Evolutionary conservation across 2,797 vertebrate genomes (phyloP), one percentile per base, ranked within the genome.

Genomic region (Thunnus albacares): DNA sequence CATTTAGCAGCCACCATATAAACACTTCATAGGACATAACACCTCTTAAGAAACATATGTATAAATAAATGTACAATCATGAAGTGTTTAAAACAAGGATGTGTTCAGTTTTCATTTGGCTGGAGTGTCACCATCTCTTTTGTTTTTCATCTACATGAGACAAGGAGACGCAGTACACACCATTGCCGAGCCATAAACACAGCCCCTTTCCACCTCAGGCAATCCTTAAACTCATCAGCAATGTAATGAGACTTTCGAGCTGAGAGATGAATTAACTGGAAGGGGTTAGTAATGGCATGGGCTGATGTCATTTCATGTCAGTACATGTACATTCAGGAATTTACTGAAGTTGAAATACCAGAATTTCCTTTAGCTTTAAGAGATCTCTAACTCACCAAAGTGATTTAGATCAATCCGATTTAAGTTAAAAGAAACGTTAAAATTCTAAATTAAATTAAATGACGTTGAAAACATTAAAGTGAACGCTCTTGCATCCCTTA

Each of bases 261-360:
- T 91, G 69, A 77, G 91, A 95, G 92, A 95, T 93, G 95, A 96
- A 96, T 96, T 96, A 96, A 95, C 93, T 93, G 92, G 86, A 63
- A 59, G 4, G 17, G 26, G 12, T 45, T 45, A 56, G 7, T 52
- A 52, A 70, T 74, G 60, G 71, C 30, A 26, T 61, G 51, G 1
- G 0, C 26, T 22, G 8, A 57, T 2, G 2, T 56, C 24, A 24
- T 24, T 24, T 58, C 2, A 15, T 2, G 24, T 11, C 43, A 24
- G 24, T 20, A 65, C 20, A 56, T 26, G 60, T 9, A 58, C 63
- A 52, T 22, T 11, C 20, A 10, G 5, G 1, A 6, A 30, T 45
- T 57, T 4, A 14, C 5, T 18, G 11, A 3, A 14, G 15, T 26
- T 26, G 7, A 45, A 62, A 14, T 22, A 3, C 20, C 20, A 57